phyloP scores from a whole-genome alignment of 2,888 invertebrate species.

The Oscheius onirici region DNA sequence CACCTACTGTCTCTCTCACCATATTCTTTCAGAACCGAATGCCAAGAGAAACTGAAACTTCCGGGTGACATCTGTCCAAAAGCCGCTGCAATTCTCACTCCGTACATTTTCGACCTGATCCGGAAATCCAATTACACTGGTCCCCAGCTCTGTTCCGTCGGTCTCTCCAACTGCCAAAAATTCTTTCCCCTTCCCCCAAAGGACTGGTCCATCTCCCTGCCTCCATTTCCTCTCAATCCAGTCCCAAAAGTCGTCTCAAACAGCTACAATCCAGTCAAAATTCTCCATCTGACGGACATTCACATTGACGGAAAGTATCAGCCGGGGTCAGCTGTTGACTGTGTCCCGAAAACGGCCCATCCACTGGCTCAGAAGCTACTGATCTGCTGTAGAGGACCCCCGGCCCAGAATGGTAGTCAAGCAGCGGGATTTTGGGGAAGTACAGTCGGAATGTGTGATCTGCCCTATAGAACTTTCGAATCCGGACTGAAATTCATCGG shows the following conservation, averaged over 20 bases:
- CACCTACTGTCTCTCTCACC: neutral
- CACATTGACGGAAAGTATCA: slow-evolving; percentile 4
- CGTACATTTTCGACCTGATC: slow-evolving; percentile 2
- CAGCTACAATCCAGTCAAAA: neutral
- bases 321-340: neutral
- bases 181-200: neutral
- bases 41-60: neutral
- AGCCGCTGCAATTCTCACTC: neutral
- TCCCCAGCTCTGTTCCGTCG: neutral
- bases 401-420: neutral
- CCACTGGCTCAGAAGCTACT: neutral
- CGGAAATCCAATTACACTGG: neutral
- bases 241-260: neutral
- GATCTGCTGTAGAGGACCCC: neutral
- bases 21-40: neutral
- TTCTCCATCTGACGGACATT: slow-evolving; percentile 17
- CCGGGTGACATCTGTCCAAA: neutral
- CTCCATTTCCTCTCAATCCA: neutral
- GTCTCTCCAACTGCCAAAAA: neutral
- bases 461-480: slow-evolving; percentile 19
- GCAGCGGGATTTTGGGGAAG: slow-evolving; percentile 14
- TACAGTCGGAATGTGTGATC: slow-evolving; percentile 6
- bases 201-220: neutral
- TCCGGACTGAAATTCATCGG: slow-evolving; percentile 3
- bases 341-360: neutral